These are phyloP conservation scores for Ochropleura plecta DNA, from an alignment of 2,888 invertebrate genomes.

Conservation along the genomic window DNA sequence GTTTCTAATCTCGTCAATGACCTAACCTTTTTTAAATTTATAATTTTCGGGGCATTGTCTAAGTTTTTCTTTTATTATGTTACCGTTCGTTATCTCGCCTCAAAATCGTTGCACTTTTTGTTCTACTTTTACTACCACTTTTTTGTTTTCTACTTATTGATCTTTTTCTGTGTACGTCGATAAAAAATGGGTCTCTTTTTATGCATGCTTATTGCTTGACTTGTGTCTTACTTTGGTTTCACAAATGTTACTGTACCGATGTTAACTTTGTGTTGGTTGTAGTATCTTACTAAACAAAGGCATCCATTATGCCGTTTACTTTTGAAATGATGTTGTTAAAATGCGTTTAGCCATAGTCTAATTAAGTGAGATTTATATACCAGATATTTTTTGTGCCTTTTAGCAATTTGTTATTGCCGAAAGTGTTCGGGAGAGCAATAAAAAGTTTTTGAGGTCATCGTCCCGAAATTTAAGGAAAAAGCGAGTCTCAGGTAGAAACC, in stretches of 20 bases:
- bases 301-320: background rate
- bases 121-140: background rate
- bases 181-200: background rate
- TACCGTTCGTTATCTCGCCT: slow-evolving; percentile 27
- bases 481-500: slow-evolving; percentile 51
- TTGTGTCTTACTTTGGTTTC: background rate
- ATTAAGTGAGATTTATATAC: slow-evolving; percentile 41
- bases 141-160: background rate
- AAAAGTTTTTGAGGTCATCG: slow-evolving; percentile 63
- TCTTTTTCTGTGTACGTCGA: background rate
- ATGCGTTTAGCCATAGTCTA: slow-evolving; percentile 23
- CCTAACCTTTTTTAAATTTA: slow-evolving; percentile 53
- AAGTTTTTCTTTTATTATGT: slow-evolving; percentile 40
- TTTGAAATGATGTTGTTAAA: slow-evolving; percentile 3
- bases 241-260: background rate
- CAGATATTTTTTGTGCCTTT: slow-evolving; percentile 23
- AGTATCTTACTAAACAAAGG: background rate
- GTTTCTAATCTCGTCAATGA: slow-evolving; percentile 52
- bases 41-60: slow-evolving; percentile 23
- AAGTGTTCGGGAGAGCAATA: slow-evolving; percentile 58
- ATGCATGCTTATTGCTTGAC: background rate
- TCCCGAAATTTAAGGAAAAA: slow-evolving; percentile 62
- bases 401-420: slow-evolving; percentile 41
- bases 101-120: slow-evolving; percentile 20
- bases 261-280: background rate